Evolutionary conservation across 2,113 vertebrate species (phyloP).

Genomic region (Aldabrachelys gigantea): DNA sequence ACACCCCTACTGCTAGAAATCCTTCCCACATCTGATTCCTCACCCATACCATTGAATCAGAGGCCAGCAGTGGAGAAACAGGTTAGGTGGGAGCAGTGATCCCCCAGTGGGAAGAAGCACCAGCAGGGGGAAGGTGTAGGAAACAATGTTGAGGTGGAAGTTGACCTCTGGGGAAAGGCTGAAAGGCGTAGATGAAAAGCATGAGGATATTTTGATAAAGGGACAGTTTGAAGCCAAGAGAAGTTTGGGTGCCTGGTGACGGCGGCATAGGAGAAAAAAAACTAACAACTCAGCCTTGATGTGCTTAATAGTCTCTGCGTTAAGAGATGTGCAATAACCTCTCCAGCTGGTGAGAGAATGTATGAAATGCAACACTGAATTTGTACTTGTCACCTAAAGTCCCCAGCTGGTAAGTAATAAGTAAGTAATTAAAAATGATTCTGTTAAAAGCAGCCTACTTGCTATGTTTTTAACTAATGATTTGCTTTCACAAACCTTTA

Average conservation of each 20-base stretch:
- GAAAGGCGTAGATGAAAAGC: not conserved
- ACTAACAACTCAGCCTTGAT: not conserved
- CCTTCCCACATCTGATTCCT: not conserved
- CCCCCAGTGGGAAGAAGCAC: not conserved
- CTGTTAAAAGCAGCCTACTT: not conserved
- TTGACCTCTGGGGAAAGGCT: not conserved
- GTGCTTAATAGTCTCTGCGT: not conserved
- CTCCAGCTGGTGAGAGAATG: not conserved
- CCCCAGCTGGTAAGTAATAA: conserved; percentile 6
- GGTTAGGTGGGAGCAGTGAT: not conserved
- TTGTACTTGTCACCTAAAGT: not conserved
- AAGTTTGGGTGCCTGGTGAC: not conserved
- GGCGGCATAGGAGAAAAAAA: not conserved
- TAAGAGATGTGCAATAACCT: not conserved
- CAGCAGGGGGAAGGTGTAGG: not conserved
- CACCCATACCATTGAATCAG: not conserved
- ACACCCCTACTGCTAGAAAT: not conserved
- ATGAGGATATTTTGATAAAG: not conserved
- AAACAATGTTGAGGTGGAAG: not conserved
- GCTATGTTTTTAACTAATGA: not conserved
- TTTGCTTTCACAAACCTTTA: rapidly evolving
- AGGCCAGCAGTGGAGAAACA: not conserved
- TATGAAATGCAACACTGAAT: not conserved
- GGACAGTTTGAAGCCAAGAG: not conserved
- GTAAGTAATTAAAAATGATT: not conserved